A percentile compares a stretch with the other conserved stretches of the same genome.
These are phyloP conservation scores for Urocynchramus pylzowi DNA, from an alignment of 2,113 vertebrate species.

Conservation along the genomic window DNA sequence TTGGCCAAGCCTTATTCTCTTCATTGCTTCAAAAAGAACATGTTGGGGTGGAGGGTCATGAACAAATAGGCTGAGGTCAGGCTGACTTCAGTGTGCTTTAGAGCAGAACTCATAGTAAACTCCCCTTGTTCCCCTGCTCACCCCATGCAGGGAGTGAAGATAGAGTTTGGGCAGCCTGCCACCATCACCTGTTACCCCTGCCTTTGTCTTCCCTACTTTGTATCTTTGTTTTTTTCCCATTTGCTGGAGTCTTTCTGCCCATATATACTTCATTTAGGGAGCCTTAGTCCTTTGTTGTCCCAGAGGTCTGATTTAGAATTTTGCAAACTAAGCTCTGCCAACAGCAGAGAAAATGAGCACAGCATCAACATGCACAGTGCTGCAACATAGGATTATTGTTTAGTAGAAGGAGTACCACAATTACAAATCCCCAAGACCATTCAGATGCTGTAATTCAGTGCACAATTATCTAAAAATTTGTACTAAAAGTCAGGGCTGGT, in stretches of 20 bases:
- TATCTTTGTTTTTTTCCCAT: not conserved
- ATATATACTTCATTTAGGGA: not conserved
- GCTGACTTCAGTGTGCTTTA: not conserved
- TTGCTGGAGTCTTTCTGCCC: not conserved
- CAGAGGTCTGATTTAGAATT: not conserved
- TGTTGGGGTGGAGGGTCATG: too few species aligned
- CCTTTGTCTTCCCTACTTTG: not conserved
- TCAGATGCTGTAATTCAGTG: not conserved
- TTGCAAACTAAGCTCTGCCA: not conserved
- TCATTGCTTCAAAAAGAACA: not conserved
- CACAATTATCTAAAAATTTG: not conserved
- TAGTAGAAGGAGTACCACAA: not conserved
- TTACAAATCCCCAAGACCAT: not conserved
- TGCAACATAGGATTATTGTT: not conserved
- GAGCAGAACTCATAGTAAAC: not conserved
- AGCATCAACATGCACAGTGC: rapidly evolving
- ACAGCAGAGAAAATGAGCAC: not conserved
- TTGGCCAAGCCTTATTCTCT: not conserved
- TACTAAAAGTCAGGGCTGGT: not conserved
- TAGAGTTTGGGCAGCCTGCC: not conserved
- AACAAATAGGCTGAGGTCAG: not conserved
- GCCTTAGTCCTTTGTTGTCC: not conserved
- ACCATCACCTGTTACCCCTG: not conserved
- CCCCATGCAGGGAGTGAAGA: not conserved
- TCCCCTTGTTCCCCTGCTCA: not conserved